phyloP scores from a whole-genome alignment of 2,888 invertebrate species.

The Caenorhabditis sp. region DNA sequence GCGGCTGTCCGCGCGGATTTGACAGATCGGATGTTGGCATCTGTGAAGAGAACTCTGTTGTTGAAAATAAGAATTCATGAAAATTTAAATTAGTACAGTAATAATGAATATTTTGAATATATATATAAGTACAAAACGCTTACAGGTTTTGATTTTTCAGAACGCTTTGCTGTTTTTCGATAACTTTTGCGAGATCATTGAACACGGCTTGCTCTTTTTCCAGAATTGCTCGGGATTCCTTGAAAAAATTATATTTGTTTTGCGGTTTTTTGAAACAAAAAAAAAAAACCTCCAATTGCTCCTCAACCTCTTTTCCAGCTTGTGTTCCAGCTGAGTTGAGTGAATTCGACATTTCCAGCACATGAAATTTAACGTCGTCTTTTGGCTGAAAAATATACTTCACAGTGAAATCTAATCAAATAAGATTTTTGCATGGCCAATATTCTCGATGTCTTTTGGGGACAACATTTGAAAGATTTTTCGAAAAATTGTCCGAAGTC shows the following conservation, averaged over 20 bases:
- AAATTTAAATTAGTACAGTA: not conserved
- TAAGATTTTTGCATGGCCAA: too few relatives aligned
- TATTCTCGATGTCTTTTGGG: too few relatives aligned
- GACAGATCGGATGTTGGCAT: slow-evolving; percentile 30
- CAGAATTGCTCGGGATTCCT: not conserved
- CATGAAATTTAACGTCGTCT: slow-evolving; percentile 18
- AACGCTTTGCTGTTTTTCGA: slow-evolving; percentile 3
- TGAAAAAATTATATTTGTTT: not conserved
- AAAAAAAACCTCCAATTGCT: too few relatives aligned
- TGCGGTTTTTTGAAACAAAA: not conserved
- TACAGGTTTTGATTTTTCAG: not conserved
- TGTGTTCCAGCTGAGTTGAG: not conserved
- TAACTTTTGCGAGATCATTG: not conserved
- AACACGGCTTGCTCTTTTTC: not conserved
- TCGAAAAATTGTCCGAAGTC: too few relatives aligned
- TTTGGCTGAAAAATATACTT: slow-evolving; percentile 14
- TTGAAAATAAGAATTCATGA: not conserved
- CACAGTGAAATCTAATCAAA: too few relatives aligned
- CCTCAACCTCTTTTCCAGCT: not conserved
- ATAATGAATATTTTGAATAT: too few relatives aligned
- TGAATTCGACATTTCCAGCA: slow-evolving; percentile 1
- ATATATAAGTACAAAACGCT: not conserved
- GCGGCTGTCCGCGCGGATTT: slow-evolving; percentile 46
- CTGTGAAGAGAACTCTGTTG: slow-evolving; percentile 8
- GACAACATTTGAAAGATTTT: too few relatives aligned